A percentile compares a stretch with the other conserved stretches of the same genome.
phyloP scores from a whole-genome alignment of 2,888 invertebrate genomes.

The Archaeoteleia sp. region DNA sequence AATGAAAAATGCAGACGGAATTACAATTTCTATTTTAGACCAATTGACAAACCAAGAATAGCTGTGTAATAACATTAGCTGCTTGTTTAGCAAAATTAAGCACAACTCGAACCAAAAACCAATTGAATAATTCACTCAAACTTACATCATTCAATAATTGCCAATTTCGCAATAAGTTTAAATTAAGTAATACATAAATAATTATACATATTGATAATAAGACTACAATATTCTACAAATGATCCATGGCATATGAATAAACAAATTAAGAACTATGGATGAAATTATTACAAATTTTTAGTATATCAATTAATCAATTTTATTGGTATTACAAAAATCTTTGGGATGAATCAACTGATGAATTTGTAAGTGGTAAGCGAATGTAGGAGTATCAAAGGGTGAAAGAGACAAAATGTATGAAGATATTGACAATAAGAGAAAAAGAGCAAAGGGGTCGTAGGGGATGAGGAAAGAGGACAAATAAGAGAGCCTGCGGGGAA shows the following conservation, averaged over 20 bases:
- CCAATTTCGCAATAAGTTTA: no score
- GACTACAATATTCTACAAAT: no score
- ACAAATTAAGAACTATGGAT: no score
- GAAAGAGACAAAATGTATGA: slow-evolving; percentile 5
- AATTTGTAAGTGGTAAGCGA: slow-evolving; percentile 7
- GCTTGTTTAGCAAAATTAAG: slow-evolving; percentile 42
- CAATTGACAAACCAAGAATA: slow-evolving; percentile 55
- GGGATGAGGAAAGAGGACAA: slow-evolving; percentile 41
- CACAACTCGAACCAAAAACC: slow-evolving; percentile 21
- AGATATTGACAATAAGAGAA: slow-evolving; percentile 22
- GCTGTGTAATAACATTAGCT: slow-evolving; percentile 34
- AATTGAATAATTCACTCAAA: no score
- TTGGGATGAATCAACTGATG: neutral
- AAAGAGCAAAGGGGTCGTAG: slow-evolving; percentile 51
- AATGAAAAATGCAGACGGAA: slow-evolving; percentile 55
- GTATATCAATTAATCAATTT: no score
- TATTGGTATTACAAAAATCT: no score
- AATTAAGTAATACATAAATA: no score
- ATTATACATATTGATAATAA: no score
- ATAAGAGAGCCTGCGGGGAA: slow-evolving; percentile 58
- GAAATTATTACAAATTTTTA: no score
- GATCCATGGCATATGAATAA: no score
- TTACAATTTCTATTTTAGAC: slow-evolving; percentile 60
- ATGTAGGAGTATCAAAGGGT: slow-evolving; percentile 25
- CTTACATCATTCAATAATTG: no score